Conservation (phyloP, 30 jellyfish, hydroid and myxozoan species). For the Hydra vulgaris region DNA sequence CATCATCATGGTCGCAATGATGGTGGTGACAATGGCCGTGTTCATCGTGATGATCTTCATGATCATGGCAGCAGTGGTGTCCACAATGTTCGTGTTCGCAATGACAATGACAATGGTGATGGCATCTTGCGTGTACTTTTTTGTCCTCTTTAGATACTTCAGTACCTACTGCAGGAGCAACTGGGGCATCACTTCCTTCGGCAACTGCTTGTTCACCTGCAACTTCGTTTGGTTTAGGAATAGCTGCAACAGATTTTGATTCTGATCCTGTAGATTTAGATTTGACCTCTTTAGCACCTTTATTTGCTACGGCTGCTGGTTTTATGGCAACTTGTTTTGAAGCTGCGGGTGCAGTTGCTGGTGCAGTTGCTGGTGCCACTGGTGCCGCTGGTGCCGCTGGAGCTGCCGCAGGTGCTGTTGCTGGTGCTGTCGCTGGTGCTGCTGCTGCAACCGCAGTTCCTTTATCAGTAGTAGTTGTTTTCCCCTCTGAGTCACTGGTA, state of each 20-base stretch:
- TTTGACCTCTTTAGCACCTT: neutral
- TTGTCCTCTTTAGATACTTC: slow-evolving; percentile 19
- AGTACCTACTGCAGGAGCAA: neutral
- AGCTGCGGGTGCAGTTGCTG: slow-evolving; percentile 5
- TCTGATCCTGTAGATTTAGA: neutral
- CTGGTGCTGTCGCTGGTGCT: neutral
- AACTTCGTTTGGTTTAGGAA: neutral
- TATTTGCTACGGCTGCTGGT: neutral
- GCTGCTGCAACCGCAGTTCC: neutral
- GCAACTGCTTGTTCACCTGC: neutral
- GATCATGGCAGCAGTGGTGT: slow-evolving; percentile 22
- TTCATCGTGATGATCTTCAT: slow-evolving; percentile 39
- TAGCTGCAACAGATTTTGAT: neutral
- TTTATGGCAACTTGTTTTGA: neutral
- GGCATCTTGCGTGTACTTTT: slow-evolving; percentile 12
- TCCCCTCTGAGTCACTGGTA: neutral
- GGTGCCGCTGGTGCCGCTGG: neutral
- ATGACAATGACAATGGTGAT: slow-evolving; percentile 30
- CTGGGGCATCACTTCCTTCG: neutral
- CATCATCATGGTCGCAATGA: slow-evolving; percentile 39
- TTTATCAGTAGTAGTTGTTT: neutral
- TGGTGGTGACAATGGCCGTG: slow-evolving; percentile 51
- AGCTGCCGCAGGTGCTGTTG: neutral
- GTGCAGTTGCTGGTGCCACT: neutral
- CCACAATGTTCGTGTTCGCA: slow-evolving; percentile 59